Evolutionary conservation across 30 jellyfish, hydroid and myxozoan species (phyloP).

Genomic region (Pseudorhiza aurosa): DNA sequence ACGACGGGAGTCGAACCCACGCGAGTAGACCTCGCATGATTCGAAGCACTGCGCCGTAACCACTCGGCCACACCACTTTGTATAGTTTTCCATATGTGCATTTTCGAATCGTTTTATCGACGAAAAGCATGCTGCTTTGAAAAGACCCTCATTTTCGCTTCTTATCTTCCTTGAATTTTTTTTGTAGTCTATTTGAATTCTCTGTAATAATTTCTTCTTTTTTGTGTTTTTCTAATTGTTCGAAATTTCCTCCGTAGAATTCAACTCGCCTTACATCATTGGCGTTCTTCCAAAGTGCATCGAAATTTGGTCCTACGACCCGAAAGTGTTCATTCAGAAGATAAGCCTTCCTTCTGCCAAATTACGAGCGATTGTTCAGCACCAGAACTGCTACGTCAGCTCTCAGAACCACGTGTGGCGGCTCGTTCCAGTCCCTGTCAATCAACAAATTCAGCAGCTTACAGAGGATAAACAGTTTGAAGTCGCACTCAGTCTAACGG

Average conservation of each 20-base stretch:
- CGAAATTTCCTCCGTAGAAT: conserved; percentile 20
- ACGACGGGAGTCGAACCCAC: too few species aligned
- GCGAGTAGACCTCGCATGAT: too few species aligned
- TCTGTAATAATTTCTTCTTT: not conserved
- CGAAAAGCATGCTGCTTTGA: too few species aligned
- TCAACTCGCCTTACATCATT: conserved; percentile 71
- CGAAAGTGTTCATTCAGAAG: conserved; percentile 81
- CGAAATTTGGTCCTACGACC: conserved; percentile 88
- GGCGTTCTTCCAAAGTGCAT: conserved; percentile 81
- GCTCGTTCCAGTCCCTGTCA: conserved; percentile 73
- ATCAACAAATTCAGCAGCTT: conserved; percentile 74
- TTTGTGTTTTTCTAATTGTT: not conserved
- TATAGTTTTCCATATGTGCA: too few species aligned
- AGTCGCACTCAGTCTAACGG: conserved; percentile 76
- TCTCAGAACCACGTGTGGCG: conserved; percentile 86
- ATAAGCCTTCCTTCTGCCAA: conserved; percentile 63
- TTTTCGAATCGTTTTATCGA: too few species aligned
- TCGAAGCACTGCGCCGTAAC: too few species aligned
- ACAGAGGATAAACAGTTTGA: conserved; percentile 77
- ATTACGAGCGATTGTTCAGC: conserved; percentile 42
- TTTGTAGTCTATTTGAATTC: too few species aligned
- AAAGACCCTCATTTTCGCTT: too few species aligned
- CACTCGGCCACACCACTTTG: too few species aligned
- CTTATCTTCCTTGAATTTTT: too few species aligned
- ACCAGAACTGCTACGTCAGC: conserved; percentile 60